phyloP scores from a whole-genome alignment of 1,140 invertebrate genomes.

The Pogonomyrmex barbatus region DNA sequence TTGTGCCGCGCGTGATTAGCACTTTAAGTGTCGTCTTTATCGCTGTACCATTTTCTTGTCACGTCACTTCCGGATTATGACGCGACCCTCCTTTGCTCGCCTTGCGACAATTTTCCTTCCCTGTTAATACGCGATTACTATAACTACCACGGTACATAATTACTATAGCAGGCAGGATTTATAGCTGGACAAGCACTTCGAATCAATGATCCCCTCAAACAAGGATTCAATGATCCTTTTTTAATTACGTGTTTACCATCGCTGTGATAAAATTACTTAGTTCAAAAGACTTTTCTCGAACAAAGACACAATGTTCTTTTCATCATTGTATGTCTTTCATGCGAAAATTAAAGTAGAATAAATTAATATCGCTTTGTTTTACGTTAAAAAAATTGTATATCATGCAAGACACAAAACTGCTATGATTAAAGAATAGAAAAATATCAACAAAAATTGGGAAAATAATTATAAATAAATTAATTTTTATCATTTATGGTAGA shows the following conservation, averaged over 20 bases:
- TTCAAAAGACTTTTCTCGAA: not conserved
- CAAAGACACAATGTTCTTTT: not conserved
- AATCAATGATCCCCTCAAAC: not conserved
- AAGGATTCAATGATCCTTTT: conserved; percentile 11
- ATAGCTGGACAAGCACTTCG: conserved; percentile 49
- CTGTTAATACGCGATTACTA: conserved; percentile 22
- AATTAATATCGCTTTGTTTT: not conserved
- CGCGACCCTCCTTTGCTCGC: conserved; percentile 14
- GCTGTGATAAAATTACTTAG: not conserved
- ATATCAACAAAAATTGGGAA: not conserved
- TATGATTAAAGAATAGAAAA: not conserved
- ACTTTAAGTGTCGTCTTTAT: conserved; percentile 58
- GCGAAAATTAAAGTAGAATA: not conserved
- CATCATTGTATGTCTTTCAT: not conserved
- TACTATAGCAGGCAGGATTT: conserved; percentile 35
- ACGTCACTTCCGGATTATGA: conserved; percentile 74
- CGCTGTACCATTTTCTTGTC: conserved; percentile 68
- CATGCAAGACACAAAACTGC: not conserved
- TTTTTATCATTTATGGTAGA: not conserved
- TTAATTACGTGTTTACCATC: conserved; percentile 36
- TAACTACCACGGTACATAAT: not conserved
- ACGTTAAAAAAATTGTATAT: not conserved
- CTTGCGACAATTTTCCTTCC: conserved; percentile 34
- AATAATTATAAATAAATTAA: conserved; percentile 12
- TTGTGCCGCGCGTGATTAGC: conserved; percentile 59